phyloP scores from a whole-genome alignment of 2,888 invertebrate genomes.

The Drosophila lacicola region DNA sequence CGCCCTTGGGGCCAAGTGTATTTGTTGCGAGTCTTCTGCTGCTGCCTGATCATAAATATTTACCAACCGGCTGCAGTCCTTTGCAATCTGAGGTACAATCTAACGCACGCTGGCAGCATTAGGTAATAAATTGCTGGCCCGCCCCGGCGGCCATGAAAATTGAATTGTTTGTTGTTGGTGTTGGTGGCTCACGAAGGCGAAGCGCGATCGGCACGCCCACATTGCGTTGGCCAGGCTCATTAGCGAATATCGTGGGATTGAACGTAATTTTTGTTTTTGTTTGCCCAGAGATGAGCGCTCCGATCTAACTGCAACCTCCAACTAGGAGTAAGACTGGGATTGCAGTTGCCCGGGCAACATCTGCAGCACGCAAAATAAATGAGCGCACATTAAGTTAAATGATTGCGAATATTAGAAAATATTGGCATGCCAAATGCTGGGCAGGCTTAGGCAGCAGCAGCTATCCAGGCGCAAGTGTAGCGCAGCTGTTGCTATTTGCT shows the following conservation, averaged over 20 bases:
- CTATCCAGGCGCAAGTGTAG: not conserved
- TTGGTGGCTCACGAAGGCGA: slow-evolving; percentile 56
- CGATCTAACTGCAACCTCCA: slow-evolving; percentile 29
- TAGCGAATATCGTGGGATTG: slow-evolving; percentile 75
- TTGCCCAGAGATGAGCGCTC: slow-evolving; percentile 59
- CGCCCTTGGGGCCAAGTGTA: slow-evolving; percentile 28
- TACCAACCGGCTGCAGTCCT: slow-evolving; percentile 38
- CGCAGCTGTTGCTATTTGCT: slow-evolving; percentile 33
- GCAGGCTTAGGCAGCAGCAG: slow-evolving; percentile 26
- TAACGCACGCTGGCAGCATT: slow-evolving; percentile 76
- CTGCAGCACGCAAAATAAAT: slow-evolving; percentile 67
- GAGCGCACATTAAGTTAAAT: slow-evolving; percentile 74
- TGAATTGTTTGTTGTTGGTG: slow-evolving; percentile 72
- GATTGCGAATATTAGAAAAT: slow-evolving; percentile 78
- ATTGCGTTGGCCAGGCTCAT: slow-evolving; percentile 74
- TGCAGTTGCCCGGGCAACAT: slow-evolving; percentile 17
- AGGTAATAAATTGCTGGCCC: slow-evolving; percentile 70
- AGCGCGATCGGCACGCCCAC: slow-evolving; percentile 66
- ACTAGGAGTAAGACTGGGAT: not conserved
- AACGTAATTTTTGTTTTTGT: slow-evolving; percentile 52
- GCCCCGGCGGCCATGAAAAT: slow-evolving; percentile 69
- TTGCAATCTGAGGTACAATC: slow-evolving; percentile 63
- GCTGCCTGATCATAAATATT: slow-evolving; percentile 47
- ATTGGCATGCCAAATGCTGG: slow-evolving; percentile 68
- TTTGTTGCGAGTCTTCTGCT: slow-evolving; percentile 1